Percentiles rank a stretch among this genome's conserved stretches.
Evolutionary conservation across 2,888 invertebrate species (phyloP).

Genomic region (Craniophora ligustri): DNA sequence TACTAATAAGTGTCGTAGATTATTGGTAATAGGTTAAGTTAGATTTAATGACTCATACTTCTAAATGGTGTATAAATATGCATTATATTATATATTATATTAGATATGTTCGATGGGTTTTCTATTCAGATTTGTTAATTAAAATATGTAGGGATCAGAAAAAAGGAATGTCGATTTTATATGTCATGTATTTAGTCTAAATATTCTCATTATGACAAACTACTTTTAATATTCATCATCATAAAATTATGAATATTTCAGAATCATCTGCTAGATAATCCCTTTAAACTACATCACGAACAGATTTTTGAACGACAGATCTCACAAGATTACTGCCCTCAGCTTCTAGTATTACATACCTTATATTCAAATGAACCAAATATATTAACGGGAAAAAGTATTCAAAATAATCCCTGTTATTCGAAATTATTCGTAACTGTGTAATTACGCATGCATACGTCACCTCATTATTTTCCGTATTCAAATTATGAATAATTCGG

Average conservation of each 20-base stretch:
- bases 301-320: not conserved
- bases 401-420: conserved; percentile 2
- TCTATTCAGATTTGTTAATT: conserved; percentile 43
- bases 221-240: not conserved
- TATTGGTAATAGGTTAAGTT: conserved; percentile 45
- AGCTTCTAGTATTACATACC: not conserved
- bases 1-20: conserved; percentile 52
- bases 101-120: conserved; percentile 39
- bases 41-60: conserved; percentile 40
- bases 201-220: conserved; percentile 4
- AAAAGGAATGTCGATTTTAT: conserved; percentile 25
- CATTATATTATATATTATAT: conserved; percentile 30
- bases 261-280: not conserved
- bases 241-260: not conserved
- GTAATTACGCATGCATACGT: conserved; percentile 5
- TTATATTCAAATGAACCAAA: not conserved
- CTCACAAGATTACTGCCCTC: not conserved
- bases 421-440: conserved; percentile 19
- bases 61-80: conserved; percentile 45
- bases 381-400: conserved; percentile 2
- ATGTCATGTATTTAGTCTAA: conserved; percentile 6
- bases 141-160: conserved; percentile 24
- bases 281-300: not conserved
- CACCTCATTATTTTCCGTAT: conserved; percentile 9
- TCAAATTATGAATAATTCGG: conserved; percentile 5